These are phyloP conservation scores for Microplitis deprimator DNA, from an alignment of 2,888 invertebrate genomes.

Conservation along the genomic window DNA sequence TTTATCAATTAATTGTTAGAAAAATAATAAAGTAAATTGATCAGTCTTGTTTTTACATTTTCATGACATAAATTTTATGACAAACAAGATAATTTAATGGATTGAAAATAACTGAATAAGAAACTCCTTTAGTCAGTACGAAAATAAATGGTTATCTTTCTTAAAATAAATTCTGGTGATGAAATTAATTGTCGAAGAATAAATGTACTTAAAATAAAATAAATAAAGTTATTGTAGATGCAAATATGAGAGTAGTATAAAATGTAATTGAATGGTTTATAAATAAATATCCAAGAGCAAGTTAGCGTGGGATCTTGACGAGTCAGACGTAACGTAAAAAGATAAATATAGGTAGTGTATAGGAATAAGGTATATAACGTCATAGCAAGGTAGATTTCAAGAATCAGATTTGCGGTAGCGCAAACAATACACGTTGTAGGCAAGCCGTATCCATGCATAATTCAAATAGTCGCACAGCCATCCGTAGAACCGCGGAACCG, in stretches of 20 bases:
- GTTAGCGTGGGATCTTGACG: slow-evolving; percentile 27
- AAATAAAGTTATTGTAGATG: too few relatives aligned
- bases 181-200: too few relatives aligned
- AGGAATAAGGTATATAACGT: slow-evolving; percentile 18
- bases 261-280: not conserved
- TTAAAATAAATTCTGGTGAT: too few relatives aligned
- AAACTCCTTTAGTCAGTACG: too few relatives aligned
- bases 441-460: slow-evolving; percentile 71
- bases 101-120: too few relatives aligned
- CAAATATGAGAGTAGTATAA: not conserved
- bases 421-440: slow-evolving; percentile 70
- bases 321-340: not conserved
- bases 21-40: too few relatives aligned
- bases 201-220: too few relatives aligned
- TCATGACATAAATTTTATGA: too few relatives aligned
- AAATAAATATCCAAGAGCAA: slow-evolving; percentile 6
- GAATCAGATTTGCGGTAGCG: slow-evolving; percentile 63
- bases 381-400: slow-evolving; percentile 55
- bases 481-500: slow-evolving; percentile 64
- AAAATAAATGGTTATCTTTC: too few relatives aligned
- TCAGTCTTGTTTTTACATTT: too few relatives aligned
- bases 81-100: too few relatives aligned
- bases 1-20: too few relatives aligned
- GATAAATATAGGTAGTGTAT: slow-evolving; percentile 1
- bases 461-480: slow-evolving; percentile 69